Conservation (phyloP, 2,113 vertebrate species). For the Bagarius yarrelli region DNA sequence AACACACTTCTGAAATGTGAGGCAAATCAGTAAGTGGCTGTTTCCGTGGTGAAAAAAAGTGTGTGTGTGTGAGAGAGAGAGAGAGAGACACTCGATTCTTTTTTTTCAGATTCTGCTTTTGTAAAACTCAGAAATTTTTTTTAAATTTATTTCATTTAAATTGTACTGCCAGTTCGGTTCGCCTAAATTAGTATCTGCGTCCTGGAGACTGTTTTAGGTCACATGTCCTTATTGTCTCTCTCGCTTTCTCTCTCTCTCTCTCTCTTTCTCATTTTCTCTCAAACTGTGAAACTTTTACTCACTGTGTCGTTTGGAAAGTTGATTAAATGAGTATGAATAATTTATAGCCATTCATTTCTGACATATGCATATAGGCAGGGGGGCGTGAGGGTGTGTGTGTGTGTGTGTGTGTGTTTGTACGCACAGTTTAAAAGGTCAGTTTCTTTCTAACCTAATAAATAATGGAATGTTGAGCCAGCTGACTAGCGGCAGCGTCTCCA, state of each 20-base stretch:
- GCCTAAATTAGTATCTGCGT: background rate
- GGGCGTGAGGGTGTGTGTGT: background rate
- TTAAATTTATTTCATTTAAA: too few relatives aligned
- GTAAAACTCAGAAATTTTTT: too few relatives aligned
- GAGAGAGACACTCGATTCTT: background rate
- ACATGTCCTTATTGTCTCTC: background rate
- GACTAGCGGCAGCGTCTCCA: constrained; percentile 66
- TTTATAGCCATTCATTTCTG: background rate
- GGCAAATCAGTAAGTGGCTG: background rate
- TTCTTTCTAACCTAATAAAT: constrained; percentile 71
- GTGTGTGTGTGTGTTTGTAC: constrained; percentile 22
- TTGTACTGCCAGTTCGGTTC: too few relatives aligned
- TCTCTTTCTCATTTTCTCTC: background rate
- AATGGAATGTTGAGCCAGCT: constrained; percentile 74
- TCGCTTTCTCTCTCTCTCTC: background rate
- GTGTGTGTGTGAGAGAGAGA: too few relatives aligned
- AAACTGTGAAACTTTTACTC: background rate
- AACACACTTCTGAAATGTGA: constrained; percentile 18
- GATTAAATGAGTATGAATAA: background rate
- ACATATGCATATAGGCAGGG: background rate
- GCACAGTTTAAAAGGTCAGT: constrained; percentile 58
- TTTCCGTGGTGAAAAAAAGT: background rate
- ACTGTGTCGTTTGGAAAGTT: background rate
- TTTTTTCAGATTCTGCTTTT: background rate
- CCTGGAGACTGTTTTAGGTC: background rate